These are phyloP conservation scores for Elaphurus davidianus DNA, from an alignment of 2,113 vertebrate genomes.

Conservation along the genomic window DNA sequence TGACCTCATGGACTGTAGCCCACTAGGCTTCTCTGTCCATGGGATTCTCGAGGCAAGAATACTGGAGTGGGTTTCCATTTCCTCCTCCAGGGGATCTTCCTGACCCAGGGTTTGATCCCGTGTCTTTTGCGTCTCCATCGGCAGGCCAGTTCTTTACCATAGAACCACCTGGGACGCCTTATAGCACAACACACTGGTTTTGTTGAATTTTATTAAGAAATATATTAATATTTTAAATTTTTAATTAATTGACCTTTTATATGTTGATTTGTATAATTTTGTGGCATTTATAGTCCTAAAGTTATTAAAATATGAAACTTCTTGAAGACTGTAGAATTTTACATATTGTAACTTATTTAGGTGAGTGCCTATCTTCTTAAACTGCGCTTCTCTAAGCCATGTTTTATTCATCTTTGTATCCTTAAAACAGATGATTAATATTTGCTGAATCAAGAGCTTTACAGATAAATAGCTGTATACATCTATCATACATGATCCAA, in stretches of 20 bases:
- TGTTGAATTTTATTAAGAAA: conserved; percentile 25
- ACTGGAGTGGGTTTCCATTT: neutral
- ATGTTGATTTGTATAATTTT: conserved; percentile 1
- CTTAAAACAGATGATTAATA: neutral
- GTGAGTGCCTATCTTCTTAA: neutral
- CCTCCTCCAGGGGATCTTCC: neutral
- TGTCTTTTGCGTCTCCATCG: neutral
- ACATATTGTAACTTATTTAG: neutral
- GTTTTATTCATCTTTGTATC: conserved; percentile 10
- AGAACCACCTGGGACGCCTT: neutral
- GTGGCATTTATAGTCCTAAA: neutral
- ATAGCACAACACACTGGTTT: neutral
- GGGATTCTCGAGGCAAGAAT: neutral
- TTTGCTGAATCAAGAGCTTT: neutral
- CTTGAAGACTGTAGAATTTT: neutral
- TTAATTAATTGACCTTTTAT: neutral
- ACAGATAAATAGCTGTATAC: neutral
- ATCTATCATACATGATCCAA: neutral
- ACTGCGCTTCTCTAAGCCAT: neutral
- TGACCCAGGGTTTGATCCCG: neutral
- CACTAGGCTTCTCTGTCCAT: neutral
- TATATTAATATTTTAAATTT: neutral
- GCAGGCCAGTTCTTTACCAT: neutral
- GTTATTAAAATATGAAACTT: conserved; percentile 31
- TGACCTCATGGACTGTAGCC: neutral